A percentile compares a stretch with the other conserved stretches of the same genome.
Conservation (phyloP, 2,797 vertebrate species). For the Phrynocephalus vlangalii region DNA sequence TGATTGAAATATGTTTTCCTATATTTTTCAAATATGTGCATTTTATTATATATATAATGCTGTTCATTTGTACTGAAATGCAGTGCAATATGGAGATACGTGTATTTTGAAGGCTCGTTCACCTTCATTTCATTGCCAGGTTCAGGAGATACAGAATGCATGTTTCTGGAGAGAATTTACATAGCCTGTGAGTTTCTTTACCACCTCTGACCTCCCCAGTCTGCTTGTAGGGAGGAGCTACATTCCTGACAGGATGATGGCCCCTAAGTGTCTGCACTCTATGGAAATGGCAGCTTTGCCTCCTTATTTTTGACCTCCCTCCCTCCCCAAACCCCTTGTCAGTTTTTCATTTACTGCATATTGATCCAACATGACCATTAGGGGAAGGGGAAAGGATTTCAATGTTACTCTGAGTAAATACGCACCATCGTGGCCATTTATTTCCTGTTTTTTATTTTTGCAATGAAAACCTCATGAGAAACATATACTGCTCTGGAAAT, state of each 20-base stretch:
- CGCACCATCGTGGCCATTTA: neutral
- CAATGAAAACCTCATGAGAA: neutral
- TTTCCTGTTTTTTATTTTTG: constrained; percentile 13
- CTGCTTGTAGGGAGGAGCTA: neutral
- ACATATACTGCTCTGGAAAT: constrained; percentile 15
- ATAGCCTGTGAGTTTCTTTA: neutral
- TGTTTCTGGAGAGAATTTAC: neutral
- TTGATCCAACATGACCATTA: neutral
- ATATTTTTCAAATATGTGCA: too few species aligned
- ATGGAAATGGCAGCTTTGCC: neutral
- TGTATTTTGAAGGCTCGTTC: too few species aligned
- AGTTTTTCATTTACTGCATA: neutral
- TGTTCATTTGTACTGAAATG: too few species aligned
- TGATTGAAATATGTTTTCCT: too few species aligned
- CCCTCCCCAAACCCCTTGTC: neutral
- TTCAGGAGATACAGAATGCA: neutral
- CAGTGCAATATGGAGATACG: too few species aligned
- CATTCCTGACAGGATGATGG: neutral
- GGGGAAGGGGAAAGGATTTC: neutral
- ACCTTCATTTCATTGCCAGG: too few species aligned
- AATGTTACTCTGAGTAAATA: neutral
- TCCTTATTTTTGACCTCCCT: neutral
- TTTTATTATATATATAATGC: too few species aligned
- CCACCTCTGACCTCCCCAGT: too few species aligned
- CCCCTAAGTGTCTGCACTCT: neutral